Conservation (phyloP, 2,797 vertebrate genomes). For the Peromyscus nudipes region DNA sequence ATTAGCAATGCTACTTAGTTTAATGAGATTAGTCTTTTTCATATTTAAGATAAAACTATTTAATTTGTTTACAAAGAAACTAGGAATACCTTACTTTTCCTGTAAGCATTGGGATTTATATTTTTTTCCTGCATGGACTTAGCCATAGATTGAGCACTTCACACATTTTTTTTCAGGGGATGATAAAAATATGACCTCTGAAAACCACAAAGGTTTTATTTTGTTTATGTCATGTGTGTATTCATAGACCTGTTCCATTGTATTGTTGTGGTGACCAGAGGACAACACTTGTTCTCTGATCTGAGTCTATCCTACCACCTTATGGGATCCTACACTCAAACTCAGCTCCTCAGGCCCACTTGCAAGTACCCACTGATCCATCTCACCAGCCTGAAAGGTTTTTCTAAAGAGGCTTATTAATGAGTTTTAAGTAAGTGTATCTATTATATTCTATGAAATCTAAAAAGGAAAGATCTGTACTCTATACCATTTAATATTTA, state of each 20-base stretch:
- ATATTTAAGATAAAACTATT: slow-evolving; percentile 45
- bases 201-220: not conserved
- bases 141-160: slow-evolving; percentile 19
- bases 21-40: slow-evolving; percentile 42
- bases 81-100: not conserved
- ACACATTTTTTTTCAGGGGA: slow-evolving; percentile 49
- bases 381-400: not conserved
- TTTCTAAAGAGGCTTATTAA: not conserved
- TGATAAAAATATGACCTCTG: slow-evolving; percentile 1
- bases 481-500: not conserved
- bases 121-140: slow-evolving; percentile 37
- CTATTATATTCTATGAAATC: not conserved
- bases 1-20: slow-evolving; percentile 61
- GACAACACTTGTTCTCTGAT: not conserved
- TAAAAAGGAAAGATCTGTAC: not conserved
- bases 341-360: not conserved
- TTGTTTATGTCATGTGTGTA: not conserved
- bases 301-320: not conserved
- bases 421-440: slow-evolving; percentile 21
- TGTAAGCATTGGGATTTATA: not conserved
- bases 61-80: slow-evolving; percentile 61
- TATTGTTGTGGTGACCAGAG: too few relatives aligned
- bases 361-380: not conserved
- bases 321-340: not conserved
- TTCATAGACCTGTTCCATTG: not conserved